These are phyloP conservation scores for Hirudinaria manillensis DNA, from an alignment of 2,888 invertebrate genomes.

Conservation along the genomic window DNA sequence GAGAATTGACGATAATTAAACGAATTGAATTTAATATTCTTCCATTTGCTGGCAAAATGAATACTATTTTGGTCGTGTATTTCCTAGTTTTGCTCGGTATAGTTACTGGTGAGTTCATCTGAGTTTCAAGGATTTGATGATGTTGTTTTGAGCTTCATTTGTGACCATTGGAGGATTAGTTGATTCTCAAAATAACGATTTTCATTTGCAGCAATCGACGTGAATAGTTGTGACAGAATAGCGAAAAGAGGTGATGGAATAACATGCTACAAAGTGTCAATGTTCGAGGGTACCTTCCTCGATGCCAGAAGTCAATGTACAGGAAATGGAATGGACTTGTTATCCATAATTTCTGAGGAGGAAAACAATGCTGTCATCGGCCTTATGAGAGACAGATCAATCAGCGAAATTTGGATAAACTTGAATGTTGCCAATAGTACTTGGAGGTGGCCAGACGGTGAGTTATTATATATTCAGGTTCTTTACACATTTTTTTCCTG, in stretches of 20 bases:
- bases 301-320: not conserved
- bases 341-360: not conserved
- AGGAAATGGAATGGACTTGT: not conserved
- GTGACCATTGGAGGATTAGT: no score
- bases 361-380: not conserved
- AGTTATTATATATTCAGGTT: not conserved
- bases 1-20: no score
- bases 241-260: slow-evolving; percentile 21
- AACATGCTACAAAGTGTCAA: slow-evolving; percentile 13
- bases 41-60: no score
- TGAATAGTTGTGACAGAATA: not conserved
- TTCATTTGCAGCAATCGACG: not conserved
- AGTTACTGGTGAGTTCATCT: no score
- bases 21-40: no score
- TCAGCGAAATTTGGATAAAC: slow-evolving; percentile 20
- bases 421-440: not conserved
- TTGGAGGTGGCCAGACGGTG: slow-evolving; percentile 23
- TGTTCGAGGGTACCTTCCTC: not conserved
- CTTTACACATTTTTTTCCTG: not conserved
- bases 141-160: no score
- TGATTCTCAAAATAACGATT: no score
- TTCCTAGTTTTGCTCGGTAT: no score
- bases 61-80: no score
- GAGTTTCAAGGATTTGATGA: no score
- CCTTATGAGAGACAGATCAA: not conserved